A percentile compares a stretch with the other conserved stretches of the same genome.
Evolutionary conservation across 1,140 invertebrate species (phyloP).

Genomic region (Harpegnathos saltator): DNA sequence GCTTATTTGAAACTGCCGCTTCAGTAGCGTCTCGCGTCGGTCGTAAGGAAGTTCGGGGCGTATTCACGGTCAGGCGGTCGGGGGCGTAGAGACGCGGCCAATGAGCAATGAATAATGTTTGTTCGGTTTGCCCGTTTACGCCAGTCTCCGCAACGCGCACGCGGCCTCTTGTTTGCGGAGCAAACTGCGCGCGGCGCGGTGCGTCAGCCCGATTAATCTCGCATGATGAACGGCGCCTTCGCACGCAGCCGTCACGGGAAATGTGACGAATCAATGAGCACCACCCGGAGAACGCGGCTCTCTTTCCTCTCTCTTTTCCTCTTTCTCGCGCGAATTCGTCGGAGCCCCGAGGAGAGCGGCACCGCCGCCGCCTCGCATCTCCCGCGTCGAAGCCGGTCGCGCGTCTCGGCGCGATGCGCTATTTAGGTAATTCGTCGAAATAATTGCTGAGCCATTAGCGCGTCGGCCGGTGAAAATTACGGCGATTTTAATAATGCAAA

Average conservation of each 20-base stretch:
- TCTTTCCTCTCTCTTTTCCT: background rate
- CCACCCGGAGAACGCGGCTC: background rate
- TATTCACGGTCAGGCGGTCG: conserved; percentile 41
- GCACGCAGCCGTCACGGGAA: conserved; percentile 51
- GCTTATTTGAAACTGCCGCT: conserved; percentile 34
- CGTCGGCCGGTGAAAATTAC: conserved; percentile 21
- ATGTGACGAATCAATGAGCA: conserved; percentile 54
- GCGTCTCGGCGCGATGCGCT: background rate
- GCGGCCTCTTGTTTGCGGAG: conserved; percentile 58
- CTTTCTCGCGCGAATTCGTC: conserved; percentile 21
- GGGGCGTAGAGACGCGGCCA: conserved; percentile 42
- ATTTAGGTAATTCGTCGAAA: conserved; percentile 41
- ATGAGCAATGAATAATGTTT: conserved; percentile 64
- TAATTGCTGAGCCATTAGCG: conserved; percentile 57
- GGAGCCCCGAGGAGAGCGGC: too few relatives aligned
- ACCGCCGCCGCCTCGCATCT: too few relatives aligned
- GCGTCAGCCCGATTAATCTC: conserved; percentile 67
- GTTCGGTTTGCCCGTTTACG: conserved; percentile 49
- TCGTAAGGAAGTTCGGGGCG: conserved; percentile 37
- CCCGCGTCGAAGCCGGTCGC: background rate
- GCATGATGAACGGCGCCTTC: conserved; percentile 58
- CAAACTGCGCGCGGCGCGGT: conserved; percentile 58
- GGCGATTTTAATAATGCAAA: conserved; percentile 47
- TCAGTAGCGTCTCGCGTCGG: background rate
- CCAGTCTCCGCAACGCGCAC: conserved; percentile 6